Evolutionary conservation across 1,140 invertebrate genomes (phyloP).

Genomic region (Heliconius melpomene): DNA sequence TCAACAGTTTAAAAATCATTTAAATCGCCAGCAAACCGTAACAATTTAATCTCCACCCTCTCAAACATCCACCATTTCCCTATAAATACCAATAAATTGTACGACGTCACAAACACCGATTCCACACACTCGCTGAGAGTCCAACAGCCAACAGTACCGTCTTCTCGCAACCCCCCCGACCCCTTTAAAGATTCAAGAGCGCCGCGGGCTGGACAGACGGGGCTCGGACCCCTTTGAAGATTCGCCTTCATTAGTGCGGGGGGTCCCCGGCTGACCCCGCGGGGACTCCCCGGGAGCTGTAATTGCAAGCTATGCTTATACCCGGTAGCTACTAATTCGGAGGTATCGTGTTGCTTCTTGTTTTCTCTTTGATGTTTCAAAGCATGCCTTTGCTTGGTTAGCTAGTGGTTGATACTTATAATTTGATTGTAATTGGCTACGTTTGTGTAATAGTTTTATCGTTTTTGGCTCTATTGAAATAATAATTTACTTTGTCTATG

Average conservation of each 20-base stretch:
- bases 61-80: background rate
- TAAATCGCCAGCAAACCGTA: background rate
- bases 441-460: background rate
- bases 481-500: too few relatives aligned
- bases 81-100: background rate
- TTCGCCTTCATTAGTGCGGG: conserved; percentile 72
- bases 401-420: background rate
- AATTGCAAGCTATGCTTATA: conserved; percentile 49
- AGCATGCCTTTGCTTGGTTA: background rate
- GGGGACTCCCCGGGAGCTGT: conserved; percentile 44
- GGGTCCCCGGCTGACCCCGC: conserved; percentile 54
- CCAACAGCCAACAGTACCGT: conserved; percentile 21
- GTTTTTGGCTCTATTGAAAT: too few relatives aligned
- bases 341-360: too few relatives aligned
- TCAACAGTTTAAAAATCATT: background rate
- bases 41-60: background rate
- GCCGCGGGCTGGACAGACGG: conserved; percentile 62
- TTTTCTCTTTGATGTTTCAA: too few relatives aligned
- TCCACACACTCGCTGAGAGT: conserved; percentile 5
- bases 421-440: background rate
- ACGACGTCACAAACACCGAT: conserved; percentile 1
- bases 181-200: conserved; percentile 71
- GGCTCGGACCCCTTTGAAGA: conserved; percentile 71
- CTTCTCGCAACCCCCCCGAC: conserved; percentile 55
- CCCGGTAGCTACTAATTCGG: conserved; percentile 38